Percentiles rank a stretch among this genome's conserved stretches.
These are phyloP conservation scores for Pristionchus maxplancki DNA, from an alignment of 2,888 invertebrate species.

Conservation along the genomic window DNA sequence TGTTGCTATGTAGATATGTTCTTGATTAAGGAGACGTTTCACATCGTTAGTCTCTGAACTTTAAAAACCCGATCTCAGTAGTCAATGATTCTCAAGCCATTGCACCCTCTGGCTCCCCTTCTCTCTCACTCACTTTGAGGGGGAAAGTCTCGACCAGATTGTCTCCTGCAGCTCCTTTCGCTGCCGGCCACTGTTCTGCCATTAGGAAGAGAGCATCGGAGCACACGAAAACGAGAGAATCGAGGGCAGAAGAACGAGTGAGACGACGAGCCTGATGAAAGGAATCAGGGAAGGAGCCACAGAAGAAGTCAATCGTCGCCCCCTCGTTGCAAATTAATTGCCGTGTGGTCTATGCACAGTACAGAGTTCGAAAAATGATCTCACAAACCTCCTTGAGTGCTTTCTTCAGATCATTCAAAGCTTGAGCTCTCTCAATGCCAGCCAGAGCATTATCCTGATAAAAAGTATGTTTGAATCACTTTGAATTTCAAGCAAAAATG, in stretches of 20 bases:
- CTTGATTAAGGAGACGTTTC: too few species aligned
- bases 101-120: not conserved
- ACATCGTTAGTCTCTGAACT: too few species aligned
- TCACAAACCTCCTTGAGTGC: slow-evolving; percentile 7
- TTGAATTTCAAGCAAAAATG: too few species aligned
- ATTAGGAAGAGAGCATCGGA: slow-evolving; percentile 50
- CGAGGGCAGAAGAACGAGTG: slow-evolving; percentile 27
- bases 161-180: not conserved
- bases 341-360: too few species aligned
- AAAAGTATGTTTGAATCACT: not conserved
- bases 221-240: slow-evolving; percentile 47
- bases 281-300: not conserved
- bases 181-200: slow-evolving; percentile 49
- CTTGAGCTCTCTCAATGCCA: not conserved
- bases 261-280: slow-evolving; percentile 41
- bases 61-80: too few species aligned
- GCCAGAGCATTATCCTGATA: slow-evolving; percentile 2
- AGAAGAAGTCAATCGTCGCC: too few species aligned
- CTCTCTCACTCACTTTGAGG: not conserved
- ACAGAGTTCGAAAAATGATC: too few species aligned
- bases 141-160: not conserved
- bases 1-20: too few species aligned
- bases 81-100: too few species aligned
- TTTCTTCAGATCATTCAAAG: not conserved
- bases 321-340: too few species aligned